Percentiles rank a stretch among this genome's conserved stretches.
Evolutionary conservation across 2,797 vertebrate species (phyloP).

Genomic region (Hephaestus fuliginosus): DNA sequence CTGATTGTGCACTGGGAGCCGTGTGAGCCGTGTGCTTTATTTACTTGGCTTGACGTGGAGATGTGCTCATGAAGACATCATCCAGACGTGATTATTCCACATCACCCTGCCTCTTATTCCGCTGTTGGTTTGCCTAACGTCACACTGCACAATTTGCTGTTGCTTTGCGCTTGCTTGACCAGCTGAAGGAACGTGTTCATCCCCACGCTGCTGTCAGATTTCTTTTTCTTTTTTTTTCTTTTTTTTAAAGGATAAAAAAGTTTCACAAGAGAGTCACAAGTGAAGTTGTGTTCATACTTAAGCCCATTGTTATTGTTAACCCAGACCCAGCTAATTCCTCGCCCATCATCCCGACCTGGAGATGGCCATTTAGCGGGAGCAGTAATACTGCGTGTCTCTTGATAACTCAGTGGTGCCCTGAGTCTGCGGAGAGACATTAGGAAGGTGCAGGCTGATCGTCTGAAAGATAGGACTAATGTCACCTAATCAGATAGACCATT

Average conservation of each 20-base stretch:
- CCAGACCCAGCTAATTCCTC: conserved; percentile 57
- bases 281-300: conserved; percentile 41
- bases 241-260: conserved; percentile 33
- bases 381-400: conserved; percentile 59
- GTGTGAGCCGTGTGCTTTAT: conserved; percentile 60
- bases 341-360: conserved; percentile 42
- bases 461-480: conserved; percentile 96
- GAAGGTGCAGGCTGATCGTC: conserved; percentile 91
- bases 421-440: conserved; percentile 83
- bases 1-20: conserved; percentile 68
- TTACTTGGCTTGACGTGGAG: conserved; percentile 66
- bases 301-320: conserved; percentile 52
- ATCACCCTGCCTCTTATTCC: conserved; percentile 53
- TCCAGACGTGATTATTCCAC: conserved; percentile 80
- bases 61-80: conserved; percentile 74
- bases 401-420: conserved; percentile 76
- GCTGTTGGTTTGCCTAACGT: conserved; percentile 47
- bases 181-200: conserved; percentile 17
- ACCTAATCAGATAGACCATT: conserved; percentile 99
- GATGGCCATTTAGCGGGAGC: conserved; percentile 70
- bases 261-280: conserved; percentile 18
- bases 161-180: conserved; percentile 49
- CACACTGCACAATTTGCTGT: conserved; percentile 40
- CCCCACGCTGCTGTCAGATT: neutral
- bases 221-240: neutral